Percentiles rank a stretch among this genome's conserved stretches.
These are phyloP conservation scores for Spicauda simplicius DNA, from an alignment of 2,888 invertebrate species.

Conservation along the genomic window DNA sequence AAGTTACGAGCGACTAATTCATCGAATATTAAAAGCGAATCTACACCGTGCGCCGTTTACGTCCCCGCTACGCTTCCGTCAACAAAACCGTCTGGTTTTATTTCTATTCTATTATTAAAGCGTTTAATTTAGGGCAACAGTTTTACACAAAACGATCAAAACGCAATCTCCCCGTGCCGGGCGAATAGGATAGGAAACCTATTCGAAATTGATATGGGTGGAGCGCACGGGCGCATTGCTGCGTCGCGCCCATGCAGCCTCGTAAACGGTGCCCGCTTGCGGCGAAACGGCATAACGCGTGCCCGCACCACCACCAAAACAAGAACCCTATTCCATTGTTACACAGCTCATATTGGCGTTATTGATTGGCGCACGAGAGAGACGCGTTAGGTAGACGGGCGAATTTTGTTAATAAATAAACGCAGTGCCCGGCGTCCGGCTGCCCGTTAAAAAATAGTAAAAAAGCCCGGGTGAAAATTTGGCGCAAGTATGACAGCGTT, in stretches of 20 bases:
- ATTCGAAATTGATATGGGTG: conserved; percentile 85
- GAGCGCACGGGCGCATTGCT: conserved; percentile 72
- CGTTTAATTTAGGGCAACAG: conserved; percentile 83
- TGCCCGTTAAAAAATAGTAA: conserved; percentile 69
- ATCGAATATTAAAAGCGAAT: conserved; percentile 68
- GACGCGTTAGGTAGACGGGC: conserved; percentile 73
- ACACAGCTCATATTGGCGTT: conserved; percentile 51
- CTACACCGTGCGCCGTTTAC: conserved; percentile 51
- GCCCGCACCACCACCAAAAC: conserved; percentile 44
- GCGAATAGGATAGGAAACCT: conserved; percentile 82
- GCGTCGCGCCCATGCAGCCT: conserved; percentile 76
- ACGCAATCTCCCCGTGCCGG: conserved; percentile 74
- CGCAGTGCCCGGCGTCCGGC: conserved; percentile 73
- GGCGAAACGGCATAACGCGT: conserved; percentile 56
- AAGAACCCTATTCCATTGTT: conserved; percentile 52
- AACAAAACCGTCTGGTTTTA: conserved; percentile 67
- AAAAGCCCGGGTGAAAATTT: conserved; percentile 73
- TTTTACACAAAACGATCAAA: conserved; percentile 83
- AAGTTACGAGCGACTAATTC: conserved; percentile 60
- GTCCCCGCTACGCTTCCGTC: conserved; percentile 59
- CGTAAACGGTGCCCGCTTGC: conserved; percentile 70
- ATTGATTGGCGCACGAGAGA: conserved; percentile 43
- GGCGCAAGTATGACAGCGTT: conserved; percentile 79
- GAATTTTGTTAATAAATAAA: conserved; percentile 85
- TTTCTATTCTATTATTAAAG: conserved; percentile 82